Percentiles rank a stretch among this genome's conserved stretches.
Evolutionary conservation across 1,140 invertebrate genomes (phyloP).

Genomic region (Hycleus cichorii): DNA sequence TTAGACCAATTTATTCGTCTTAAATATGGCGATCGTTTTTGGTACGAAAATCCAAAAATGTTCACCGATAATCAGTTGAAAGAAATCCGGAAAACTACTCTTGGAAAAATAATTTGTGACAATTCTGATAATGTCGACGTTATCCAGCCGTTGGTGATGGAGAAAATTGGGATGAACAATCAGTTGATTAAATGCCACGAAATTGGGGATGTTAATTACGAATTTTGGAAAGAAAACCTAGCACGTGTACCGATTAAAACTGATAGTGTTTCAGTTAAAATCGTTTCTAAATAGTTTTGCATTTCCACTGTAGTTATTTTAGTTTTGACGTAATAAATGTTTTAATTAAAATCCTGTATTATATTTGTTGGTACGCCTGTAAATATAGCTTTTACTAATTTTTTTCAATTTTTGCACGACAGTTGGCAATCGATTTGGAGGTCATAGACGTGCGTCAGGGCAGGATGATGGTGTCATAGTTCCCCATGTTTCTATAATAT

Average conservation of each 20-base stretch:
- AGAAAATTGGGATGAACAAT: slow-evolving; percentile 50
- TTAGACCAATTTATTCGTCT: slow-evolving; percentile 75
- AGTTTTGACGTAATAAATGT: too few species aligned
- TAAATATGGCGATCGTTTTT: slow-evolving; percentile 75
- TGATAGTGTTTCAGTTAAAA: too few species aligned
- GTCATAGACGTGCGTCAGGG: neutral
- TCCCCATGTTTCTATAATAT: neutral
- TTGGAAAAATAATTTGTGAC: slow-evolving; percentile 84
- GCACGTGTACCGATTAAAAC: neutral
- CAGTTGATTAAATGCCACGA: slow-evolving; percentile 54
- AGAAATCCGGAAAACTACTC: slow-evolving; percentile 74
- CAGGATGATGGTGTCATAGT: neutral
- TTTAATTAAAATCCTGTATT: too few species aligned
- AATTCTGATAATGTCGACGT: slow-evolving; percentile 69
- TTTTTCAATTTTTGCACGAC: too few species aligned
- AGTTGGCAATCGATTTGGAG: neutral
- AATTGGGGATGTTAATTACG: slow-evolving; percentile 50
- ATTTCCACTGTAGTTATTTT: too few species aligned
- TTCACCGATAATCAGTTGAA: slow-evolving; percentile 75
- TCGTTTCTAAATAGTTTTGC: too few species aligned
- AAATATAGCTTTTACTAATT: too few species aligned
- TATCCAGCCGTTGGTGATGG: slow-evolving; percentile 74
- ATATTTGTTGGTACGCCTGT: too few species aligned
- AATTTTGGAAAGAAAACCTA: slow-evolving; percentile 48
- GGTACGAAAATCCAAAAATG: slow-evolving; percentile 69